Evolutionary conservation across 2,113 vertebrate genomes (phyloP), one percentile per base, ranked within the genome.

Genomic region (Brachypodius melanocephalos): DNA sequence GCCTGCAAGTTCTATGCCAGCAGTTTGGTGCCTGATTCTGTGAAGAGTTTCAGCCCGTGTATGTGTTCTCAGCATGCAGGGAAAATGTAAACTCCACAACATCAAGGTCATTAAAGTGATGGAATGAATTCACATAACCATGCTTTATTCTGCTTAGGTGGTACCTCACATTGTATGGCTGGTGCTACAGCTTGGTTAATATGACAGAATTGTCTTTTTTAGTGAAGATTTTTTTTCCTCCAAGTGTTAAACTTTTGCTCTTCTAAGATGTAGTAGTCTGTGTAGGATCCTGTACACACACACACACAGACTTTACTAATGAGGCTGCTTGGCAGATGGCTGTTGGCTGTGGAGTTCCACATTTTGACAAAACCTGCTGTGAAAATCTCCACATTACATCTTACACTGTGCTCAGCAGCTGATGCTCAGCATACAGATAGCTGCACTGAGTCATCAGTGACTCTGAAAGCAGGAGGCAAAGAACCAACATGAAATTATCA

Each of bases 291-390:
- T 93, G 48, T 10, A 42, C 36, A 57, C 40, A 52, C 42, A 59
- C 38, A 52, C 45, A 57, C 42, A 24, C 7, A 83, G 91, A 74
- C 40, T 90, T 77, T 62, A 78, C 69, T 78, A 84, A 73, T 91
- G 83, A 6, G 82, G 52, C 88, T 94, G 75, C 77, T 96, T 85
- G 61, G 90, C 96, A 97, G 96, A 97, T 97, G 95, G 95, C 92
- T 82, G 42, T 95, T 96, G 94, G 89, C 89, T 96, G 66, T 93
- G 86, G 67, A 90, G 96, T 86, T 94, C 84, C 90, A 91, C 96
- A 90, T 96, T 97, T 92, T 95, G 90, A 95, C 77, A 95, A 92
- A 97, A 93, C 94, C 94, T 95, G 90, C 92, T 94, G 95, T n/a
- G 72, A 89, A 85, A 92, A 95, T 95, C 91, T 95, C 84, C 92